A percentile compares a stretch with the other conserved stretches of the same genome.
Evolutionary conservation across 2,888 invertebrate genomes (phyloP).

Genomic region (Thyatira batis): DNA sequence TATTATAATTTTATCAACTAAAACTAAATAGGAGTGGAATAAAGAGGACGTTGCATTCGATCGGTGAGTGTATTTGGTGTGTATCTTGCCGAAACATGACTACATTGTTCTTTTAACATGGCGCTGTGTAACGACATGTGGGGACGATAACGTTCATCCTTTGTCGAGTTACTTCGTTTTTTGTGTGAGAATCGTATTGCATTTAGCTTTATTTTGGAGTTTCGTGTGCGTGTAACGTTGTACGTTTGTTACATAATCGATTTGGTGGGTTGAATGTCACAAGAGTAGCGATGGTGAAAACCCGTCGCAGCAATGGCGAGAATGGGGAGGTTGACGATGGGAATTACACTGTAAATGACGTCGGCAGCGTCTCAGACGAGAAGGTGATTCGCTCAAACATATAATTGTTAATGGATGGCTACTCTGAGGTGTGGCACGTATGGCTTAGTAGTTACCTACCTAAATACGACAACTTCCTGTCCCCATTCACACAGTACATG

Average conservation of each 20-base stretch:
- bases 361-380: constrained; percentile 75
- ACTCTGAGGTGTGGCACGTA: constrained; percentile 41
- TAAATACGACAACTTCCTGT: constrained; percentile 58
- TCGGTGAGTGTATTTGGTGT: constrained; percentile 60
- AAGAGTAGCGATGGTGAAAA: constrained; percentile 78
- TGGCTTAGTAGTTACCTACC: constrained; percentile 44
- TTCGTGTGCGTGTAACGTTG: constrained; percentile 50
- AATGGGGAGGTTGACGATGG: constrained; percentile 78
- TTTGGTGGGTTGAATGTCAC: constrained; percentile 56
- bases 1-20: constrained; percentile 23
- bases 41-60: constrained; percentile 42
- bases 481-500: constrained; percentile 49
- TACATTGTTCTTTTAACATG: constrained; percentile 70
- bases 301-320: constrained; percentile 80
- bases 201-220: constrained; percentile 42
- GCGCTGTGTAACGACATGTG: constrained; percentile 77
- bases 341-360: constrained; percentile 74
- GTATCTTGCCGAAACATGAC: constrained; percentile 41
- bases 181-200: constrained; percentile 43
- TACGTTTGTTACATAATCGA: constrained; percentile 57
- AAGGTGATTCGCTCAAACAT: constrained; percentile 70
- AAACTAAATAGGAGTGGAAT: constrained; percentile 23
- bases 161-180: constrained; percentile 62
- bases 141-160: constrained; percentile 69
- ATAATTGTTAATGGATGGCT: constrained; percentile 39